Evolutionary conservation across 2,888 invertebrate species (phyloP).

Genomic region (Omphaloscelis lunosa): DNA sequence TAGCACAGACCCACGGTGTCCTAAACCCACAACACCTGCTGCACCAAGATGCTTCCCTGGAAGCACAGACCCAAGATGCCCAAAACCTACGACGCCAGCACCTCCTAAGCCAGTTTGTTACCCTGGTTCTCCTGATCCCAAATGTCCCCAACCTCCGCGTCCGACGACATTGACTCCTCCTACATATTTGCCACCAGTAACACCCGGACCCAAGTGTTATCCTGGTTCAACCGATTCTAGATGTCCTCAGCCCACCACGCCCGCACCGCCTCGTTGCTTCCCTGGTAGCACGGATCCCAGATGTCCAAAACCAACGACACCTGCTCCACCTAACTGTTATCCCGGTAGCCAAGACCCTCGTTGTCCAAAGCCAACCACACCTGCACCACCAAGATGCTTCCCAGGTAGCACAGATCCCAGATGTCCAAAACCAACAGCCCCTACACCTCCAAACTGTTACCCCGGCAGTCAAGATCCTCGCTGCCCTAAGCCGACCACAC

Average conservation of each 20-base stretch:
- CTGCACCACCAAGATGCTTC: slow-evolving; percentile 63
- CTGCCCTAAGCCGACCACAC: no score
- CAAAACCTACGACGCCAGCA: background rate
- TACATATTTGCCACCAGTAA: slow-evolving; percentile 65
- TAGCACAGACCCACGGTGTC: slow-evolving; percentile 39
- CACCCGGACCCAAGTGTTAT: slow-evolving; percentile 65
- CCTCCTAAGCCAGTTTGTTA: slow-evolving; percentile 56
- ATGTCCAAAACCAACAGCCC: slow-evolving; percentile 70
- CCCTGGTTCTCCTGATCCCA: slow-evolving; percentile 78
- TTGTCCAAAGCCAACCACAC: slow-evolving; percentile 61
- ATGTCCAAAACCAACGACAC: slow-evolving; percentile 68
- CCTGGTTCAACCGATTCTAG: slow-evolving; percentile 50
- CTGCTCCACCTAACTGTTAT: slow-evolving; percentile 69
- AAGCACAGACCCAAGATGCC: background rate
- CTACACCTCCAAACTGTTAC: slow-evolving; percentile 61
- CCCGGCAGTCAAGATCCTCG: no score
- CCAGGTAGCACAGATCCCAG: slow-evolving; percentile 73
- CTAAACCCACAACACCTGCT: background rate
- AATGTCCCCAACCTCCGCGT: slow-evolving; percentile 76
- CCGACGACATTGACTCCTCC: slow-evolving; percentile 71
- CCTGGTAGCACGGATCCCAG: slow-evolving; percentile 69
- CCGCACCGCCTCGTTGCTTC: slow-evolving; percentile 61
- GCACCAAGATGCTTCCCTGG: background rate
- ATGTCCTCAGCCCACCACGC: slow-evolving; percentile 67
- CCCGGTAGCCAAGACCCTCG: slow-evolving; percentile 71